A percentile compares a stretch with the other conserved stretches of the same genome.
phyloP scores from a whole-genome alignment of 2,113 vertebrate genomes.

The Embiotoca jacksoni region DNA sequence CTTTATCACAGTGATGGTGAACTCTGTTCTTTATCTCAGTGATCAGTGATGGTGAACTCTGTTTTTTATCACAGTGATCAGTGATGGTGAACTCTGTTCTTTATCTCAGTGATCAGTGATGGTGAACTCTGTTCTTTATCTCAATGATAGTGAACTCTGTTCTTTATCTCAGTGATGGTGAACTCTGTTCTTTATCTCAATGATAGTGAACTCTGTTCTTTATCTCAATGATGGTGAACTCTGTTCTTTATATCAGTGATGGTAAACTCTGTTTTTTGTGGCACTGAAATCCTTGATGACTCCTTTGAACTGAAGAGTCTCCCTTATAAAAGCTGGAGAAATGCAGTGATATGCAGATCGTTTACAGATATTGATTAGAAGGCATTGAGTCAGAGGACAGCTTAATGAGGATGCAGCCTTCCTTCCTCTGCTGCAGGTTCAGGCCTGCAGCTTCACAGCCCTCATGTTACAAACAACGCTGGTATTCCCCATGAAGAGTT shows the following conservation, averaged over 20 bases:
- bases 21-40: conserved; percentile 35
- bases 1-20: too few relatives aligned
- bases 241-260: background rate
- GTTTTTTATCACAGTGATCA: conserved; percentile 42
- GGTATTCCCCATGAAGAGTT: conserved; percentile 55
- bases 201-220: conserved; percentile 20
- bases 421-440: conserved; percentile 46
- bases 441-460: conserved; percentile 29
- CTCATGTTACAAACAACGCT: background rate
- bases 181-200: conserved; percentile 34
- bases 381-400: conserved; percentile 23
- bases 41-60: conserved; percentile 3
- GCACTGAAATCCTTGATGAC: conserved; percentile 30
- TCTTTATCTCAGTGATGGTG: background rate
- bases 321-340: conserved; percentile 24
- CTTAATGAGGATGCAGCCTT: conserved; percentile 23
- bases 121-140: conserved; percentile 25
- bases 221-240: conserved; percentile 27
- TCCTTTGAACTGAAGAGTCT: conserved; percentile 20
- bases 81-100: conserved; percentile 10
- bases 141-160: background rate
- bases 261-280: background rate
- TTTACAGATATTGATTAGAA: conserved; percentile 57
- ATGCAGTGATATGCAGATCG: background rate
- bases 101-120: conserved; percentile 34